Percentiles rank a stretch among this genome's conserved stretches.
Conservation (phyloP, 2,113 vertebrate genomes). For the Otocyon megalotis region DNA sequence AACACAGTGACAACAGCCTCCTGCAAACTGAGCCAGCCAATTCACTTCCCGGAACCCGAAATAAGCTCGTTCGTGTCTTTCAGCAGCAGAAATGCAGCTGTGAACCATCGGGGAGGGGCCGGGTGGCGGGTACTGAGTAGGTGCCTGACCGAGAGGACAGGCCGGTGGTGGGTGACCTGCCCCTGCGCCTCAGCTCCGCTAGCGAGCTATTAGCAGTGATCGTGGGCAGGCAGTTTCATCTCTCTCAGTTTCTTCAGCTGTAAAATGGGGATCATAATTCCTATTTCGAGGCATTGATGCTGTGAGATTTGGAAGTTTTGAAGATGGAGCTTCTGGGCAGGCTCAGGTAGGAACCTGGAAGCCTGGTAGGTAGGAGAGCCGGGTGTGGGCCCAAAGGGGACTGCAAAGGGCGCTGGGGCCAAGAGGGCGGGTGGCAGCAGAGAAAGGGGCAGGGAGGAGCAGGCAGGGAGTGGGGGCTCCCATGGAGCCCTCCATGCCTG, state of each 20-base stretch:
- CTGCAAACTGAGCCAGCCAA: background rate
- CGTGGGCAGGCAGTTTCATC: background rate
- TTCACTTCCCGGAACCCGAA: conserved; percentile 12
- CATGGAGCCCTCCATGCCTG: rapidly evolving
- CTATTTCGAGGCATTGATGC: too few relatives aligned
- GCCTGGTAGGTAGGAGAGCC: background rate
- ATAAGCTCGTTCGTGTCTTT: background rate
- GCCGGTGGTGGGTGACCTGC: background rate
- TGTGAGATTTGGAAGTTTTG: background rate
- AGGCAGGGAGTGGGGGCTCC: background rate
- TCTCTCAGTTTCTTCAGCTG: background rate
- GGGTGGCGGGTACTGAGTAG: background rate
- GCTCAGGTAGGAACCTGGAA: background rate
- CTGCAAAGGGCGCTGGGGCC: background rate
- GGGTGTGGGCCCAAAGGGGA: background rate
- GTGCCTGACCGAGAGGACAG: too few relatives aligned
- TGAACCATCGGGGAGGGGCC: background rate
- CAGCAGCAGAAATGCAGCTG: background rate
- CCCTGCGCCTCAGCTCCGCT: background rate
- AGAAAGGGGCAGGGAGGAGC: background rate
- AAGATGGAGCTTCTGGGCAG: background rate
- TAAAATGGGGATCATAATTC: background rate
- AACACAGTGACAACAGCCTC: background rate
- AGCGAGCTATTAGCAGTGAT: background rate
- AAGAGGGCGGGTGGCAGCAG: background rate